Percentiles rank a stretch among this genome's conserved stretches.
phyloP scores from a whole-genome alignment of 2,113 vertebrate species.

The Tetrao urogallus region DNA sequence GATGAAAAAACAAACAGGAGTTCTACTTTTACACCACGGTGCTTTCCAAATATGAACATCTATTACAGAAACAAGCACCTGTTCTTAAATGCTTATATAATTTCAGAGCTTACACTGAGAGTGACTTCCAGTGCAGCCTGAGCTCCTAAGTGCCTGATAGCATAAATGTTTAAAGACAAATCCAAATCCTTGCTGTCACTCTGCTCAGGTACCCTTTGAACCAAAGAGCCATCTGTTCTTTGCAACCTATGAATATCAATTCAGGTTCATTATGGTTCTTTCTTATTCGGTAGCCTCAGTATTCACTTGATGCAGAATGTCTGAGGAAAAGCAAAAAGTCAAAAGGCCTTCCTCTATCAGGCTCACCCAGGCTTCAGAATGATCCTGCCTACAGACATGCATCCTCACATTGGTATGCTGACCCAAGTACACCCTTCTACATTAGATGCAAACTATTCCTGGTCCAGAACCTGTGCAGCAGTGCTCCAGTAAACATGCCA shows the following conservation, averaged over 20 bases:
- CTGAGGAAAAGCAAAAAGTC: background rate
- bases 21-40: background rate
- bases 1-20: background rate
- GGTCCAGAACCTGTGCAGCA: background rate
- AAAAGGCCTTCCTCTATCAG: background rate
- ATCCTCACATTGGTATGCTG: rapidly evolving
- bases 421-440: background rate
- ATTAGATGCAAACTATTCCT: rapidly evolving
- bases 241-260: background rate
- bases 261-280: background rate
- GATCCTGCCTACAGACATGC: background rate
- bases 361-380: background rate
- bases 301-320: background rate
- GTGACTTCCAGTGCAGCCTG: background rate
- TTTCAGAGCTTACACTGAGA: background rate
- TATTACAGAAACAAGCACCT: background rate
- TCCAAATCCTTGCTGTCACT: background rate
- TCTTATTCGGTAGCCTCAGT: background rate
- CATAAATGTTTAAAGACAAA: background rate
- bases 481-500: background rate
- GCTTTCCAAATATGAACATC: background rate
- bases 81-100: background rate
- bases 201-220: background rate
- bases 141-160: background rate
- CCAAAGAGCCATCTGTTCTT: background rate